Evolutionary conservation across 2,888 invertebrate species (phyloP).

Genomic region (Stenodera caucasica): DNA sequence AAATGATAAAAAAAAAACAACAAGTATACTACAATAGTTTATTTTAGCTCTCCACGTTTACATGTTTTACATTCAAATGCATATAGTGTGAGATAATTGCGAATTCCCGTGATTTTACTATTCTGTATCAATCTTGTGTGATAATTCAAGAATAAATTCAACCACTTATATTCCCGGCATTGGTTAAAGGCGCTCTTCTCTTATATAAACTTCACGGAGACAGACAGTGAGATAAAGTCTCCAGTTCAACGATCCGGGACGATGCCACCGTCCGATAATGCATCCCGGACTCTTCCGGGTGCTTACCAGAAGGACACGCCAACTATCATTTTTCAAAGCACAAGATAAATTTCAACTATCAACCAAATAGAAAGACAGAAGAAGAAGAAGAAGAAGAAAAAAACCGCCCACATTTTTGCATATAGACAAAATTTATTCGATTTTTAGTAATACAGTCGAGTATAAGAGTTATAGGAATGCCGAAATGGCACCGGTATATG

Average conservation of each 20-base stretch:
- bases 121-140: constrained; percentile 22
- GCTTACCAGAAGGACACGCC: not conserved
- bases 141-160: constrained; percentile 36
- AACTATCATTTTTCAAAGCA: no score
- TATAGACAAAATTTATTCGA: no score
- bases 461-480: not conserved
- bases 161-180: constrained; percentile 32
- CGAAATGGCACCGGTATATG: constrained; percentile 4
- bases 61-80: not conserved
- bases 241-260: constrained; percentile 8
- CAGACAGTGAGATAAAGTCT: constrained; percentile 6
- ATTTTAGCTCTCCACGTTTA: not conserved
- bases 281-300: constrained; percentile 7
- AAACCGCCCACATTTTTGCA: not conserved
- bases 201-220: not conserved
- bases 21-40: not conserved
- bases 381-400: no score
- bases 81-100: constrained; percentile 7
- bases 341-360: no score
- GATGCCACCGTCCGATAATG: constrained; percentile 7
- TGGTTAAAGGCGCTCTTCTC: constrained; percentile 18
- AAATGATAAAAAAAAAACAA: no score
- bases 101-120: constrained; percentile 21
- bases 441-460: not conserved
- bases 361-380: no score